phyloP scores from a whole-genome alignment of 1,140 invertebrate species.

The Drosophila oshimai region DNA sequence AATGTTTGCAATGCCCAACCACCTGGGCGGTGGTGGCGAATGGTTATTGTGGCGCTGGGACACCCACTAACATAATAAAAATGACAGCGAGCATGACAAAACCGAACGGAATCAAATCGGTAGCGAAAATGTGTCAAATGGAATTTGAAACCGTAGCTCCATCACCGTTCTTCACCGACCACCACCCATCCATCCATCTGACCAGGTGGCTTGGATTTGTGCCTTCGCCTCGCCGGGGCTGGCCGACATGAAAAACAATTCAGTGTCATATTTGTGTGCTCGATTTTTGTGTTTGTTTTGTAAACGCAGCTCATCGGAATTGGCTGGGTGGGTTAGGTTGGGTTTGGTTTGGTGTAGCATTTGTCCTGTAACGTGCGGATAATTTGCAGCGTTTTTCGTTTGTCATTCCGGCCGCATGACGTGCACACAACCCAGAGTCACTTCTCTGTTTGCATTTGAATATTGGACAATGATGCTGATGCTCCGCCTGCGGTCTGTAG shows the following conservation, averaged over 20 bases:
- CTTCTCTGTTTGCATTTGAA: conserved; percentile 42
- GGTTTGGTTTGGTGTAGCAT: neutral
- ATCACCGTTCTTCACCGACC: neutral
- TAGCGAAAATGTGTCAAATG: conserved; percentile 67
- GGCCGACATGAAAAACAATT: conserved; percentile 63
- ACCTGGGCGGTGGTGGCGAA: neutral
- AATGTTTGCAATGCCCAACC: conserved; percentile 20
- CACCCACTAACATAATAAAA: conserved; percentile 27
- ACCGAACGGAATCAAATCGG: conserved; percentile 32
- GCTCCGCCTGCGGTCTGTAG: neutral
- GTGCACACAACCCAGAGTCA: conserved; percentile 6
- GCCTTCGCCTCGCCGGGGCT: no score
- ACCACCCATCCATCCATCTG: neutral
- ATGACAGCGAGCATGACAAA: conserved; percentile 36
- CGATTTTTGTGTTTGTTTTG: conserved; percentile 51
- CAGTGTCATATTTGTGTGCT: conserved; percentile 71
- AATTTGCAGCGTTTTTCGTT: conserved; percentile 59
- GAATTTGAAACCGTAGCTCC: conserved; percentile 57
- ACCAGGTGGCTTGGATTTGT: conserved; percentile 39
- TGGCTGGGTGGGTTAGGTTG: neutral
- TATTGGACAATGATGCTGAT: conserved; percentile 21
- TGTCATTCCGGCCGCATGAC: conserved; percentile 29
- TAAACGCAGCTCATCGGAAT: conserved; percentile 33
- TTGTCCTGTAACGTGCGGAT: conserved; percentile 44
- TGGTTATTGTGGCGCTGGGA: neutral